Evolutionary conservation across 2,797 vertebrate genomes (phyloP).

Genomic region (Macroramphosus scolopax): DNA sequence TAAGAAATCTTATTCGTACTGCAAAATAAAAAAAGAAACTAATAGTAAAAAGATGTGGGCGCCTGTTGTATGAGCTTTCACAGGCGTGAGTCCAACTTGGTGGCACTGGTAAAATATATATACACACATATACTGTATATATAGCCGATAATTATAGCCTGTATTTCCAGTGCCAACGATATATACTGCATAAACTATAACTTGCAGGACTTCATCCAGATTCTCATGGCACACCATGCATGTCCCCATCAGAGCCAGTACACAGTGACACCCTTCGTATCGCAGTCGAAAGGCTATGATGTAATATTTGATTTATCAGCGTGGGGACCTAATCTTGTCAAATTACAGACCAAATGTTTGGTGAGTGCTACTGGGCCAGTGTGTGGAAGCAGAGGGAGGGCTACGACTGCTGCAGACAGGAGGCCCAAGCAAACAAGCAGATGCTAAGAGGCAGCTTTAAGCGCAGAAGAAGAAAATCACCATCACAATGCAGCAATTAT

Average conservation of each 20-base stretch:
- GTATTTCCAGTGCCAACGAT: too few species aligned
- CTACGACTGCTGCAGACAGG: slow-evolving; percentile 55
- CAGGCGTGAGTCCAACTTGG: slow-evolving; percentile 25
- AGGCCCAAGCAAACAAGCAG: slow-evolving; percentile 73
- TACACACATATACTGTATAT: too few species aligned
- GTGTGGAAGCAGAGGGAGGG: slow-evolving; percentile 61
- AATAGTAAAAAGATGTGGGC: slow-evolving; percentile 22
- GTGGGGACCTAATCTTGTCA: slow-evolving; percentile 66
- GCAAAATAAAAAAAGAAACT: slow-evolving; percentile 20
- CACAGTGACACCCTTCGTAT: slow-evolving; percentile 41
- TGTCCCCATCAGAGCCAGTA: slow-evolving; percentile 36
- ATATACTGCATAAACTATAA: too few species aligned
- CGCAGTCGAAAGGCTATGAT: slow-evolving; percentile 50
- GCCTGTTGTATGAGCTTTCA: slow-evolving; percentile 1
- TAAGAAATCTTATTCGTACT: slow-evolving; percentile 21
- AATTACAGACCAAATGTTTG: slow-evolving; percentile 66
- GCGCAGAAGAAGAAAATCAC: slow-evolving; percentile 56
- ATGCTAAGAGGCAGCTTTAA: slow-evolving; percentile 67
- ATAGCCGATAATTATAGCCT: too few species aligned
- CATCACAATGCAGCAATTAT: slow-evolving; percentile 74
- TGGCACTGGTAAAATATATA: slow-evolving; percentile 13
- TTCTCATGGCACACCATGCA: slow-evolving; percentile 1
- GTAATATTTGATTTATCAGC: slow-evolving; percentile 68
- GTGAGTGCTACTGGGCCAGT: slow-evolving; percentile 50
- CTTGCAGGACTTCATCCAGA: too few species aligned